Base-by-base conservation (phyloP, 2,797 vertebrate species). In the Chrysolophus pictus region DNA sequence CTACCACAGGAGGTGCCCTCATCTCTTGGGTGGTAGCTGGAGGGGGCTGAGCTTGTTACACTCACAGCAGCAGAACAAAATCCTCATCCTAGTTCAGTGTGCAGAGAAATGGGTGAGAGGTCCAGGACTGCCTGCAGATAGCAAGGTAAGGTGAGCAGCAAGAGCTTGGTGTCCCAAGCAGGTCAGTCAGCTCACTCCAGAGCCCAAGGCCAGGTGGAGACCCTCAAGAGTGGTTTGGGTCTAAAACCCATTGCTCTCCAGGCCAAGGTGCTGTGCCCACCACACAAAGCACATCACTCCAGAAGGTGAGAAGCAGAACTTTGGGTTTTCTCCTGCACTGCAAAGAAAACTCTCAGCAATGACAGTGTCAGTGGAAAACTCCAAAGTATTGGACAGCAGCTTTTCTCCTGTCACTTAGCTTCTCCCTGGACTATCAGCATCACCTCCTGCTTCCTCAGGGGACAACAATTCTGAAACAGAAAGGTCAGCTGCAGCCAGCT, bases 221-320 rank as follows among this genome's bases (percentile, higher is more conserved):
- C 33, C 22, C 33, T 60, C 24, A 60, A 58, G 35, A 84, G 35
- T 56, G 33, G 47, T 22, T 2, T 67, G 42, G 15, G 59, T 12
- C 41, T 21, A 23, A 39, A 78, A 8, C 8, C 26, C 51, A 46
- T 2, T 29, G 58, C 15, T 18, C 46, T 77, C 2, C 44, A 80
- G 44, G 31, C 16, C 58, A 64, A 33, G 37, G 28, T 67, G 33
- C 41, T 49, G 24, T 28, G 11, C 73, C 42, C 69, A 77, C 7
- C 39, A 19, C 2, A 19, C 7, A 26, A 5, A 47, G 29, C 37
- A 39, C n/a, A 64, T 39, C 4, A 1, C 10, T 29, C 37, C 2
- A 2, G 39, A 35, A 67, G 79, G 42, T 26, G 62, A 74, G 37
- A 42, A 75, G 14, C 53, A 80, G 41, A 83, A 63, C 44, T 90